phyloP scores from a whole-genome alignment of 1,140 invertebrate genomes.

The Papilio aristodemus region DNA sequence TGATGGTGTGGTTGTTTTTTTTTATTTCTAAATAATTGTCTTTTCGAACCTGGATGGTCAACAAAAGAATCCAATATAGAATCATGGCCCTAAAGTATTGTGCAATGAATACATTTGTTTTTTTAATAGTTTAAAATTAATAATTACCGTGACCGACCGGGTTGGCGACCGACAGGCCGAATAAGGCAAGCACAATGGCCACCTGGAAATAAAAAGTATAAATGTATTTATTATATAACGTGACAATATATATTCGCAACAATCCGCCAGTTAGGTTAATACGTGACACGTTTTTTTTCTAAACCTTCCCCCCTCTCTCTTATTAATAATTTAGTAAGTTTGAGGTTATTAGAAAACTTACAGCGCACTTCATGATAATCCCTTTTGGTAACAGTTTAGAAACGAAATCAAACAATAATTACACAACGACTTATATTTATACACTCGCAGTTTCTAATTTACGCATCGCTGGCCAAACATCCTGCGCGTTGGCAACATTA shows the following conservation, averaged over 20 bases:
- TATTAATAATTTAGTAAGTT: too few relatives aligned
- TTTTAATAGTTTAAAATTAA: constrained; percentile 25
- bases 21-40: not conserved
- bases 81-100: too few relatives aligned
- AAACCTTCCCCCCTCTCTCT: too few relatives aligned
- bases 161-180: constrained; percentile 56
- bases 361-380: constrained; percentile 64
- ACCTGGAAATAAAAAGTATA: constrained; percentile 50
- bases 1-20: not conserved
- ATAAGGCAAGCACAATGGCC: constrained; percentile 67
- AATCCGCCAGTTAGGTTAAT: not conserved
- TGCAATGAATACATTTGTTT: too few relatives aligned
- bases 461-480: constrained; percentile 27
- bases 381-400: constrained; percentile 33
- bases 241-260: not conserved
- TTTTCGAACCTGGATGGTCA: not conserved
- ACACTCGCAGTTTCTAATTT: constrained; percentile 25
- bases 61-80: too few relatives aligned
- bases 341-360: constrained; percentile 43
- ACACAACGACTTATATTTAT: constrained; percentile 32
- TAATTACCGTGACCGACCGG: constrained; percentile 56
- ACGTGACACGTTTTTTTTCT: too few relatives aligned
- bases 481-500: constrained; percentile 4
- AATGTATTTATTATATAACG: not conserved
- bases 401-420: constrained; percentile 35